These are phyloP conservation scores for Crotophaga sulcirostris DNA, from an alignment of 2,113 vertebrate genomes.

Conservation along the genomic window DNA sequence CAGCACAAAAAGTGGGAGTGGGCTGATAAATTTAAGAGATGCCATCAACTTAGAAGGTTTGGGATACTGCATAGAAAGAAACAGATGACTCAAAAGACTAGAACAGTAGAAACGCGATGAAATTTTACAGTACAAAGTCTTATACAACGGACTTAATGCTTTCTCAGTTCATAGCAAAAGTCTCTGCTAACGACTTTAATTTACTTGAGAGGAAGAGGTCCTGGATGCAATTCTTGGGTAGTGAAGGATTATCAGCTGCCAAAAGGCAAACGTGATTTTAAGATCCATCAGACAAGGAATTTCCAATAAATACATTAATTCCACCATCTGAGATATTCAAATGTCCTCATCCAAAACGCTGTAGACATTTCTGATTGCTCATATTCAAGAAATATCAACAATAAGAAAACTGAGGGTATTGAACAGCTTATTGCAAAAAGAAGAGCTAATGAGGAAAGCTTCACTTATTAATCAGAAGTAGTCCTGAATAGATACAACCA, in stretches of 20 bases:
- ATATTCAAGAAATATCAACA: background rate
- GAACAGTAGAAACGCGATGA: background rate
- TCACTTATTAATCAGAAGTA: background rate
- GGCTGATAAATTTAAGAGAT: constrained; percentile 8
- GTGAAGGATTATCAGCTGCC: background rate
- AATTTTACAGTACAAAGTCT: background rate
- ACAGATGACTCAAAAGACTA: background rate
- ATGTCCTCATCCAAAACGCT: background rate
- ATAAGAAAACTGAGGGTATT: background rate
- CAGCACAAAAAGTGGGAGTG: constrained; percentile 35
- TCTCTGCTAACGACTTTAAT: background rate
- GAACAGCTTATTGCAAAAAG: background rate
- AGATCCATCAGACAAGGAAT: background rate
- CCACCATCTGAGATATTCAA: background rate
- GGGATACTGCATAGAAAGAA: background rate
- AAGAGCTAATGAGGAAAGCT: background rate
- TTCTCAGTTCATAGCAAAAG: background rate
- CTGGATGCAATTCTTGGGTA: background rate
- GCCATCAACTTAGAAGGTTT: background rate
- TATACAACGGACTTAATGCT: background rate
- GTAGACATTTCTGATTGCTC: background rate
- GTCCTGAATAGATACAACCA: background rate
- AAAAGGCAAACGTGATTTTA: background rate
- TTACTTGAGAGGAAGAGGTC: background rate
- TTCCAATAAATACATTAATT: background rate